Conservation (phyloP, 2,113 vertebrate species). For the Rhea pennata region DNA sequence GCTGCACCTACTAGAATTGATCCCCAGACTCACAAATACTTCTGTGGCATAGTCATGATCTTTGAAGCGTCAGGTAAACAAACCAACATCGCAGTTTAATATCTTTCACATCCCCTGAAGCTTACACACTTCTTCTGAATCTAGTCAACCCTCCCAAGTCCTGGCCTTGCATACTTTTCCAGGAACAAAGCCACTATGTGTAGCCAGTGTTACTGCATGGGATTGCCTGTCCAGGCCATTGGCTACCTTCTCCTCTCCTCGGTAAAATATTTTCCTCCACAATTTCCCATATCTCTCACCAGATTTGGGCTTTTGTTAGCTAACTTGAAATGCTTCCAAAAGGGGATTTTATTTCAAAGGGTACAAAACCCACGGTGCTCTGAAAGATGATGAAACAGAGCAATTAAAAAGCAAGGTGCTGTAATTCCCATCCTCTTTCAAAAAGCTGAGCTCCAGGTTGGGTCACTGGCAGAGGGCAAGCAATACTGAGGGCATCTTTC, state of each 20-base stretch:
- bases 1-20: not conserved
- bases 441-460: not conserved
- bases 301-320: not conserved
- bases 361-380: not conserved
- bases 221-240: not conserved
- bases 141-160: not conserved
- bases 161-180: not conserved
- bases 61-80: not conserved
- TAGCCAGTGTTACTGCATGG: not conserved
- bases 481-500: not conserved
- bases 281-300: not conserved
- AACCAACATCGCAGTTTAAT: not conserved
- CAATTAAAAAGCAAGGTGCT: not conserved
- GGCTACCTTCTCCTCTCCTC: not conserved
- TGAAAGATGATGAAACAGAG: not conserved
- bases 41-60: not conserved
- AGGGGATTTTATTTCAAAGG: not conserved
- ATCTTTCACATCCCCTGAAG: not conserved
- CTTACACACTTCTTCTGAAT: not conserved
- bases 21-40: not conserved
- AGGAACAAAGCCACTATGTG: not conserved
- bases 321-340: not conserved
- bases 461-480: not conserved
- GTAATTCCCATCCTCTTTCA: not conserved
- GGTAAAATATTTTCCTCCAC: not conserved